Conservation (phyloP, 2,113 vertebrate genomes). For the Salvator merianae region DNA sequence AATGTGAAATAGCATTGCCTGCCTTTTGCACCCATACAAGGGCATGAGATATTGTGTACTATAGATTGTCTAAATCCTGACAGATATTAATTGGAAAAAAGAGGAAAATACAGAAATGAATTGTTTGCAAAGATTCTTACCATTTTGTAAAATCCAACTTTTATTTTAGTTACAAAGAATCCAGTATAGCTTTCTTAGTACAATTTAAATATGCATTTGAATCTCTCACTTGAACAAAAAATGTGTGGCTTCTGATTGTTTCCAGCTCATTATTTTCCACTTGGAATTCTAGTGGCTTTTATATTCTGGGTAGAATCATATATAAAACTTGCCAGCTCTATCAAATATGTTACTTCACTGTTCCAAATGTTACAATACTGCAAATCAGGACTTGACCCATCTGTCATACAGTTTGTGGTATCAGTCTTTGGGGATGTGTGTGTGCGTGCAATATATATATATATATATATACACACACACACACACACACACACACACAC, state of each 20-base stretch:
- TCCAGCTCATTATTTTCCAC: constrained; percentile 87
- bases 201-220: constrained; percentile 85
- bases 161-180: constrained; percentile 72
- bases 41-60: constrained; percentile 36
- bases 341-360: constrained; percentile 87
- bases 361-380: constrained; percentile 86
- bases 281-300: constrained; percentile 85
- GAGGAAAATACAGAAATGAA: constrained; percentile 63
- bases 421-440: constrained; percentile 77
- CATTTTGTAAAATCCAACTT: constrained; percentile 38
- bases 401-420: constrained; percentile 86
- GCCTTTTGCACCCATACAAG: constrained; percentile 6
- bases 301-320: constrained; percentile 88
- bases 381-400: constrained; percentile 87
- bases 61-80: constrained; percentile 33
- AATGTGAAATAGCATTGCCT: constrained; percentile 41
- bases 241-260: constrained; percentile 86
- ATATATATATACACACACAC: constrained; percentile 66
- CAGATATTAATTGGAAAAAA: constrained; percentile 48
- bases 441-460: constrained; percentile 6
- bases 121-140: constrained; percentile 66
- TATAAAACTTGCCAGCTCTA: constrained; percentile 87
- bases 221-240: constrained; percentile 77
- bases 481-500: constrained; percentile 59
- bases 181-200: constrained; percentile 75